Base-by-base conservation (phyloP, 1,140 invertebrate species). In the Zaprionus camerounensis region DNA sequence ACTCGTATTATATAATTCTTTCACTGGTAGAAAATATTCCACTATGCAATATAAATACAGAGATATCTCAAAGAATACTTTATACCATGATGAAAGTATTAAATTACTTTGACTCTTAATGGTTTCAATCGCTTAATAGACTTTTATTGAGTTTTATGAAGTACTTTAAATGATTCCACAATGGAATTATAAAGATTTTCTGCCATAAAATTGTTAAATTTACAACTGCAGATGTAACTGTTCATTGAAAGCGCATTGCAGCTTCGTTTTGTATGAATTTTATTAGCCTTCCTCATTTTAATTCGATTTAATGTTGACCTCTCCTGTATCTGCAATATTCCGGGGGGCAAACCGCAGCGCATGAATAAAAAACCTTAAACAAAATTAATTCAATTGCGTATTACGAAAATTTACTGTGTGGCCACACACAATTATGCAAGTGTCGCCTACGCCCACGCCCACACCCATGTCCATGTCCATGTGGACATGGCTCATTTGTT, bases 371-470 rank as follows among this genome's bases (percentile, higher is more conserved):
- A 65, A 71, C 51, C 59, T 59, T 80, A 74, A 88, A 75, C 68
- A 70, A 91, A 83, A 91, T 88, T 91, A 87, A 87, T 91, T 85
- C 76, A 90, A 90, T 90, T 88, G 88, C 85, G 79, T 82, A 77
- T 86, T 76, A 76, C 68, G 67, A 77, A 77, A 85, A 90, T 90
- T 80, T 77, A 90, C 85, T 85, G 67, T 84, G 81, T 80, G 76
- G 72, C 59, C 71, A 66, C 68, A 66, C 79, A 78, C 80, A 90
- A 85, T 90, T 90, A 90, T 90, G 85, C 85, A 82, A 90, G 85
- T 90, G 84, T 80, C 75, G 83, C 66, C 64, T 55, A 70, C 41
- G 55, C 31, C 69, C 61, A 38, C 46, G 7, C 6, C 26, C 26
- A 6, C 38, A 15, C 67, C 78, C 67, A 17, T 17, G 17, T 17